Base-by-base conservation (phyloP, 2,113 vertebrate species). In the Leptosomus discolor region DNA sequence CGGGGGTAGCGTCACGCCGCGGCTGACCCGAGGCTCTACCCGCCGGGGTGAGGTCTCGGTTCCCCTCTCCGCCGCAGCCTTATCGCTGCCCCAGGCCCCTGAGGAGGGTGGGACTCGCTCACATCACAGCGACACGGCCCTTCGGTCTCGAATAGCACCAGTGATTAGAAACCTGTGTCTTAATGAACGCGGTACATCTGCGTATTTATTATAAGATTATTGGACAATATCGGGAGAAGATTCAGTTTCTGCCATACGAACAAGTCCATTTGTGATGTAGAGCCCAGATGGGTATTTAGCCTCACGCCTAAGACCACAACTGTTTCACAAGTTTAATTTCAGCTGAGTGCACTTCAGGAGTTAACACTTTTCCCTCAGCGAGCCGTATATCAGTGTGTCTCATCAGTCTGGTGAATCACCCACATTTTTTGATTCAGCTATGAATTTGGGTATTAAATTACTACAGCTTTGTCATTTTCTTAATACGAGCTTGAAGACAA, bases 91-190 rank as follows among this genome's bases (percentile, higher is more conserved):
- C 17, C 39, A 0, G 27, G 4, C 2, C 7, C 37, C 19, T 3
- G 48, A 43, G 46, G 32, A 24, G 27, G 13, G 8, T 4, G 27
- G 19, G 46, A 20, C 46, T 48, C 14, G 11, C 45, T n/a, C n/a
- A n/a, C n/a, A n/a, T n/a, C n/a, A n/a, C n/a, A n/a, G 45, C 45
- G 45, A 12, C 29, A 3, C 24, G 22, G 60, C 39, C 17, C 5
- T 5, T 19, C 5, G 4, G 1, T 45, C 1, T 3, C 14, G 3
- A 7, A 34, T 4, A 6, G 11, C 30, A 5, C 8, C 2, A 5
- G 0, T 16, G 11, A 8, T 22, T 41, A 15, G 6, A 36, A 8
- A 23, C 5, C 17, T 8, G 6, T 64, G 30, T 22, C 17, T 46
- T 56, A 45, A 27, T 24, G 45, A 51, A 4, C 26, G 2, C 23